Base-by-base conservation (phyloP, 1,140 invertebrate species). In the Marisa cornuarietis region DNA sequence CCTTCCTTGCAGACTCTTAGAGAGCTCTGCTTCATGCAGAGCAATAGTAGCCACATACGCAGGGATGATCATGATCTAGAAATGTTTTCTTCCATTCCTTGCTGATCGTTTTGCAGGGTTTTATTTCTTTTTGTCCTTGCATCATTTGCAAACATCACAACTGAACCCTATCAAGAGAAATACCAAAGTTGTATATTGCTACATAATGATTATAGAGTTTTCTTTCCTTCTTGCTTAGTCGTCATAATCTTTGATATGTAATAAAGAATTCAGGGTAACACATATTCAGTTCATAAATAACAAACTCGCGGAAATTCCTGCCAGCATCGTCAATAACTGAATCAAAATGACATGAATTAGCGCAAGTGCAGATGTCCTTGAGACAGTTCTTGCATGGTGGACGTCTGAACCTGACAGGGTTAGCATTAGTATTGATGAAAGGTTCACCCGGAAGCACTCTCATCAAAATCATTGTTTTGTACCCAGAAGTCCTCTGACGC, bases 181-280 rank as follows among this genome's bases (percentile, higher is more conserved):
- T 18, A 58, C 54, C 9, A 58, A 58, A 58, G 11, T 1, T 11
- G 54, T 9, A 58, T 58, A 1, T 58, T 18, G 31, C 31, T 42
- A 42, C 31, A 42, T 42, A 42, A 42, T 42, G 31, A 42, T 42
- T 14, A 58, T 8, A 58, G 16, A 11, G 9, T 58, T 58, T 11
- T 58, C 54, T 6, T 18, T 8, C 54, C 9, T 58, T 3, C 54
- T 58, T 58, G 54, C 16, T 11, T 54, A 54, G 8, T 18, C 54
- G 1, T 73, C 49, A 75, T 20, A 75, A 16, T 52, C 87, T 68
- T 51, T 85, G 78, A 63, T 88, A 88, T 8, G 84, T 86, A 31
- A 88, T 87, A 22, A 88, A 65, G 69, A 84, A 88, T 49, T 88
- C 87, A 54, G 87, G 87, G 65, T 88, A 88, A 68, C 83, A 84